Evolutionary conservation across 2,888 invertebrate species (phyloP), one percentile per base, ranked within the genome.

Genomic region (Oithona nana): DNA sequence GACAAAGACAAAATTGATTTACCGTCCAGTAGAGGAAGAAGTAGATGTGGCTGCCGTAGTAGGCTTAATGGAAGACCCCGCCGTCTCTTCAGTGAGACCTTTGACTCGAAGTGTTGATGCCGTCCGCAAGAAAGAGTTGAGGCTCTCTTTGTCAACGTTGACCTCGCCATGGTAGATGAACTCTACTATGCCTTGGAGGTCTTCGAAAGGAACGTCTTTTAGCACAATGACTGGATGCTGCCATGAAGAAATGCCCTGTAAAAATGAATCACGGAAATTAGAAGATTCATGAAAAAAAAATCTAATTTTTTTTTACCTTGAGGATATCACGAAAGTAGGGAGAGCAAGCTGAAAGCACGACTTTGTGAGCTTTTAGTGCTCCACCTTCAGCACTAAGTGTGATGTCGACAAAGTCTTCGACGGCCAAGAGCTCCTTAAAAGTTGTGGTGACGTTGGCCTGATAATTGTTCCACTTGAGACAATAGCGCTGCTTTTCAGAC

Each of bases 381-480:
- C 30, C 30, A 13, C 61, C 64, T 28, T 64, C 55, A 28, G 60
- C 59, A 16, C 28, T 28, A n/a, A 64, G 61, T 13, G 60, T 55
- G 20, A 64, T 59, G 29, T 64, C 64, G 52, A 64, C 55, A 50
- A 64, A 64, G 22, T 61, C 64, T 29, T 64, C 64, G 16, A 30
- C 55, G n/a, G 30, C 64, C 51, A 64, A 49, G 48, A 64, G 50
- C 4, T 48, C 31, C 24, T 59, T 61, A 24, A 64, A 61, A 2
- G 64, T 29, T n/a, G 49, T 20, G 13, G 60, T 61, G 31, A 64
- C 57, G 26, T 50, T 61, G 28, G 31, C 30, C 16, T 31, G 54
- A 24, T 61, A 64, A 49, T 64, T 64, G 49, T 64, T 64, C 64
- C 64, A 64, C 49, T 61, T 64, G 4, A 64, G 55, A 28, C 64